Base-by-base conservation (phyloP, 2,113 vertebrate genomes). In the Hemicordylus capensis region DNA sequence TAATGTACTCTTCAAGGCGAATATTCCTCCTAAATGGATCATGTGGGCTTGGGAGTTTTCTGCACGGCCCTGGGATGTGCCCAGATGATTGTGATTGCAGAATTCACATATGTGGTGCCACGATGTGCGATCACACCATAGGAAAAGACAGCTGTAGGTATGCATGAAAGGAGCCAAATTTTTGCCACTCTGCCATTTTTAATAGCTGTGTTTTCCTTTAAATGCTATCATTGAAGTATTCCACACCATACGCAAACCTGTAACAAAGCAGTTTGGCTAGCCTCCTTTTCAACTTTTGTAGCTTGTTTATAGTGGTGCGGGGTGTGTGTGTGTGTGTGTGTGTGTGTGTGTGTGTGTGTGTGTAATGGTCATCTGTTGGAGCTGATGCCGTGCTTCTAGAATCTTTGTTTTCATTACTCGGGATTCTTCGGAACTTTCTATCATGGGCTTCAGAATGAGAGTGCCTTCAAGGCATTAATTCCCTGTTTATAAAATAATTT, bases 401-500 rank as follows among this genome's bases (percentile, higher is more conserved):
- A 86, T 87, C 28, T 86, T 87, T 87, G 81, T 88, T 94, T 77
- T 74, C 85, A 89, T 90, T 94, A 82, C 85, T 88, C 89, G 63
- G 31, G 86, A 90, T 51, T 92, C 88, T 76, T 90, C 86, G 92
- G 91, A 94, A 83, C 76, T 93, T 46, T 78, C 87, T 37, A 51
- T 51, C 4, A 1, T 81, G 72, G 88, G 80, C 88, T 93, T 93
- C 81, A 87, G 93, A 94, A 86, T 54, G 88, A 90, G 87, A 90
- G 72, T 31, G 87, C 75, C 85, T 94, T 93, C 86, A 89, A 92
- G 81, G 73, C 67, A 42, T 88, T 80, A 89, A 93, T 93, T 93
- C 89, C 37, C 76, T 79, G 63, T 87, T 92, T 93, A 90, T 93
- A 90, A 93, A 91, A 92, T 88, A 91, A 94, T 88, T 94, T 92